Conservation (phyloP, 2,797 vertebrate genomes). For the Yasuhikotakia modesta region DNA sequence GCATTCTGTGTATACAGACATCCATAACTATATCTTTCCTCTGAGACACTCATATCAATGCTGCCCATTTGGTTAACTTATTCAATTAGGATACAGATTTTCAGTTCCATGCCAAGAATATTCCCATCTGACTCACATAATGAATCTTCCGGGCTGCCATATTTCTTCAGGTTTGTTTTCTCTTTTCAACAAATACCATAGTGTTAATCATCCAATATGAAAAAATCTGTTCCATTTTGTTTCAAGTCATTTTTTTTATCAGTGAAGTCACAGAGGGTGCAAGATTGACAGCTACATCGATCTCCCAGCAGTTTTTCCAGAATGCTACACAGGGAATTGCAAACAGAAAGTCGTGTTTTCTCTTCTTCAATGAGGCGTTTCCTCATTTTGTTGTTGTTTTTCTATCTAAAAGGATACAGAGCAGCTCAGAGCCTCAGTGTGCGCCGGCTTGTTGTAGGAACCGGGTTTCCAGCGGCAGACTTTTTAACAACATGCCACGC, state of each 20-base stretch:
- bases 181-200: conserved; percentile 63
- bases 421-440: conserved; percentile 59
- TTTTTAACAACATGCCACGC: conserved; percentile 50
- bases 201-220: conserved; percentile 72
- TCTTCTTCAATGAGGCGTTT: conserved; percentile 65
- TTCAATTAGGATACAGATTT: conserved; percentile 78
- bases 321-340: conserved; percentile 64
- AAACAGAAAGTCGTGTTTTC: conserved; percentile 61
- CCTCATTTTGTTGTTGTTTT: conserved; percentile 64
- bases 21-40: conserved; percentile 68
- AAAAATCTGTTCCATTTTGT: conserved; percentile 52
- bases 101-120: conserved; percentile 68
- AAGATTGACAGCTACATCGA: conserved; percentile 72
- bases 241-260: conserved; percentile 60
- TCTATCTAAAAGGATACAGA: conserved; percentile 62
- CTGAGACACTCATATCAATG: conserved; percentile 67
- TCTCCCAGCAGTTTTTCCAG: conserved; percentile 69
- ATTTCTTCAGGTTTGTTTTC: conserved; percentile 65
- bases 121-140: conserved; percentile 75
- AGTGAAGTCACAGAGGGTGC: conserved; percentile 70
- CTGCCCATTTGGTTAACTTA: conserved; percentile 72
- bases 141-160: conserved; percentile 58
- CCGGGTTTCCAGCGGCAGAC: conserved; percentile 17
- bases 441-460: conserved; percentile 15
- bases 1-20: conserved; percentile 55